A percentile compares a stretch with the other conserved stretches of the same genome.
Conservation (phyloP, 64 coral and sea anemone species). For the Porites australiensis region DNA sequence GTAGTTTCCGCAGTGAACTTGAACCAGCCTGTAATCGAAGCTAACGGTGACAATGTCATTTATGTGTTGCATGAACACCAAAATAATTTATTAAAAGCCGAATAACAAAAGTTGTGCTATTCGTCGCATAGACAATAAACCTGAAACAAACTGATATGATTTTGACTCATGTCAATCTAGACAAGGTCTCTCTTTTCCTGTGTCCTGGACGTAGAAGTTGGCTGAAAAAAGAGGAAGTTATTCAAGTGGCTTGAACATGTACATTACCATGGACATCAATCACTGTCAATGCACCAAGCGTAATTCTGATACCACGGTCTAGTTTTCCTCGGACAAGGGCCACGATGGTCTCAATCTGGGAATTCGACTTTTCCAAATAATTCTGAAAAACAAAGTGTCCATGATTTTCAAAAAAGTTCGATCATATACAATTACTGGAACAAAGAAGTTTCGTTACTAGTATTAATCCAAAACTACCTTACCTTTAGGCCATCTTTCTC, state of each 20-base stretch:
- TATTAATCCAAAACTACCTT: not conserved
- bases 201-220: too few relatives aligned
- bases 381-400: constrained; percentile 66
- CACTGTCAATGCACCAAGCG: constrained; percentile 96
- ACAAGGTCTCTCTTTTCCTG: too few relatives aligned
- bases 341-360: constrained; percentile 91
- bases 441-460: not conserved
- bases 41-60: too few relatives aligned
- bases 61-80: too few relatives aligned
- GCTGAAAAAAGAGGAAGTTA: not conserved
- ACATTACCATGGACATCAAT: constrained; percentile 96
- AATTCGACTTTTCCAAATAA: constrained; percentile 88
- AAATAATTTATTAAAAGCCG: too few relatives aligned
- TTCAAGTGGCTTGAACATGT: not conserved
- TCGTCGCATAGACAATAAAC: too few relatives aligned
- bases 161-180: too few relatives aligned
- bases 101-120: too few relatives aligned
- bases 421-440: not conserved
- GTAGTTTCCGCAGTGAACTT: too few relatives aligned
- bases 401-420: too few relatives aligned
- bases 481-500: constrained; percentile 98
- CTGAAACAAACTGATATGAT: too few relatives aligned
- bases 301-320: constrained; percentile 89
- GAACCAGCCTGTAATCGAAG: too few relatives aligned
- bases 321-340: constrained; percentile 96